These are phyloP conservation scores for Teleopsis dalmanni DNA, from an alignment of 1,140 invertebrate genomes.

Conservation along the genomic window DNA sequence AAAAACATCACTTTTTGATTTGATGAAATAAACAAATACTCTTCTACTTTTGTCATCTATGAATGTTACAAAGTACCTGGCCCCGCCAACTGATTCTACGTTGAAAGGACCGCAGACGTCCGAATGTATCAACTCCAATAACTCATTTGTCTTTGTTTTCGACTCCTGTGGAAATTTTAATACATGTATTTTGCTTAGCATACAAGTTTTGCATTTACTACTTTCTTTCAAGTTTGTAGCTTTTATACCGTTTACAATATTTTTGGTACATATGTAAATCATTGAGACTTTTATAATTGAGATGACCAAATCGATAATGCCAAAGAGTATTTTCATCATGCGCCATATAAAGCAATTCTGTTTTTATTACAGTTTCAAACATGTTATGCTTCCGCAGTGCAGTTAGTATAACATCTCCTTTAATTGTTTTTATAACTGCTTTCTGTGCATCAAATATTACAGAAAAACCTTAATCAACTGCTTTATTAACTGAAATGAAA, in stretches of 20 bases:
- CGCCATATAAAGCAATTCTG: neutral
- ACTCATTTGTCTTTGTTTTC: conserved; percentile 18
- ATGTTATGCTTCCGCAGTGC: neutral
- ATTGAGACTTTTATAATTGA: conserved; percentile 22
- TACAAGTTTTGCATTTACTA: conserved; percentile 17
- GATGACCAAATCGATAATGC: conserved; percentile 25
- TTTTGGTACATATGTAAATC: conserved; percentile 22
- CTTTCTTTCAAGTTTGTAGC: conserved; percentile 14
- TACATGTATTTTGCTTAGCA: conserved; percentile 22
- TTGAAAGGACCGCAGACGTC: conserved; percentile 45
- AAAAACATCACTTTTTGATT: conserved; percentile 39
- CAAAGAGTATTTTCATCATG: conserved; percentile 14
- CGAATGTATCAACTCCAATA: conserved; percentile 37
- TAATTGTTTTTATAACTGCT: neutral
- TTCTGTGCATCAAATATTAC: neutral
- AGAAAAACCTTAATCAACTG: conserved; percentile 13
- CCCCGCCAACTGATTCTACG: conserved; percentile 29
- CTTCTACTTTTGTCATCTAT: conserved; percentile 41
- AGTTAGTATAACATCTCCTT: neutral
- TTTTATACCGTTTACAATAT: conserved; percentile 12
- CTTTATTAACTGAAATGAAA: conserved; percentile 22
- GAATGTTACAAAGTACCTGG: conserved; percentile 43
- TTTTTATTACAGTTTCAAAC: neutral
- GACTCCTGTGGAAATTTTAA: conserved; percentile 15
- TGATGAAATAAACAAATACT: conserved; percentile 40